A percentile compares a stretch with the other conserved stretches of the same genome.
Evolutionary conservation across 2,888 invertebrate genomes (phyloP).

Genomic region (Chironomus riparius): DNA sequence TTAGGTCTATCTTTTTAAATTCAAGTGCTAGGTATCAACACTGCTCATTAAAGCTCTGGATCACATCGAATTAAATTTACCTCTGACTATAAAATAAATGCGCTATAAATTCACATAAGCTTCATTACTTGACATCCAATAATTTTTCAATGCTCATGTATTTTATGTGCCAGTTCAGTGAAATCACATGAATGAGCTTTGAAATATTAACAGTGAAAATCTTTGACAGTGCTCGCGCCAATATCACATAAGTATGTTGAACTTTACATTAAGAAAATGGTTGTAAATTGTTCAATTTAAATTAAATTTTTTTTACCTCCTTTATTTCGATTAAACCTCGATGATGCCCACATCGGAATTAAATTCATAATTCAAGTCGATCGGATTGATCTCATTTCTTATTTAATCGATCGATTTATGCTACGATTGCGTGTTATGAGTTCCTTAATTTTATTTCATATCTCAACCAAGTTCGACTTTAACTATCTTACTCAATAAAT

Average conservation of each 20-base stretch:
- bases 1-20: too few species aligned
- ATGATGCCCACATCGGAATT: conserved; percentile 4
- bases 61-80: too few species aligned
- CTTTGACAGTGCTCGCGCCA: background rate
- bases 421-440: conserved; percentile 15
- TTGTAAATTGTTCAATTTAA: background rate
- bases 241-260: too few species aligned
- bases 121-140: too few species aligned
- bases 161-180: too few species aligned
- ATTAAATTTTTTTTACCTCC: background rate
- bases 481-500: background rate
- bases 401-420: conserved; percentile 5
- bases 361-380: background rate
- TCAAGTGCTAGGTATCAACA: too few species aligned
- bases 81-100: too few species aligned
- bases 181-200: background rate
- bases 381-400: conserved; percentile 2
- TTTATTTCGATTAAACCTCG: background rate
- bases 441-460: conserved; percentile 8
- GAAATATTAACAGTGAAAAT: conserved; percentile 20
- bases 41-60: too few species aligned
- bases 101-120: too few species aligned
- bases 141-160: too few species aligned
- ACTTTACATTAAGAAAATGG: background rate
- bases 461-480: background rate